phyloP scores from a whole-genome alignment of 1,140 invertebrate genomes.

The Medauroidea extradentata region DNA sequence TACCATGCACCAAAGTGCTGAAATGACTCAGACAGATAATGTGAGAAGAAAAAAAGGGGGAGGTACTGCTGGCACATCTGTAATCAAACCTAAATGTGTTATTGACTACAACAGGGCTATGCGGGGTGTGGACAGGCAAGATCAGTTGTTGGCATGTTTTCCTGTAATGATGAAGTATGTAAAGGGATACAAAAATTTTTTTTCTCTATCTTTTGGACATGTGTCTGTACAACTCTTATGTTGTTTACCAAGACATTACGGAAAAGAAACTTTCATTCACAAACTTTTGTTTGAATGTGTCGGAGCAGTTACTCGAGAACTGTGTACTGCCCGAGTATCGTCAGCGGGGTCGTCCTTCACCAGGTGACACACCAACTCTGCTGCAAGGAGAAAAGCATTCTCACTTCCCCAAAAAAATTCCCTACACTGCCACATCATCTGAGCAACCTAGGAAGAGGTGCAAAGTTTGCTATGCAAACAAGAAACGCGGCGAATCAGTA shows the following conservation, averaged over 20 bases:
- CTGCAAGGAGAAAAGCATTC: constrained; percentile 12
- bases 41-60: constrained; percentile 7
- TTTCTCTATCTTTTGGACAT: constrained; percentile 19
- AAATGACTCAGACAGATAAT: not conserved
- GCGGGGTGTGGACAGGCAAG: constrained; percentile 12
- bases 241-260: constrained; percentile 8
- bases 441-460: constrained; percentile 12
- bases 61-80: constrained; percentile 4
- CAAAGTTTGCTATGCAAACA: constrained; percentile 17
- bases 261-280: constrained; percentile 13
- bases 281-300: constrained; percentile 13
- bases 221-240: constrained; percentile 14
- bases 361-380: constrained; percentile 6
- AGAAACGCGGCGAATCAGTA: constrained; percentile 7
- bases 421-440: constrained; percentile 9
- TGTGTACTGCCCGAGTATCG: constrained; percentile 9
- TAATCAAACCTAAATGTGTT: constrained; percentile 16
- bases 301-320: constrained; percentile 13
- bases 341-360: constrained; percentile 6
- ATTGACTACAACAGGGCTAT: constrained; percentile 18
- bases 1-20: constrained; percentile 14
- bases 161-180: constrained; percentile 20
- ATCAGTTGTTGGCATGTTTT: constrained; percentile 13
- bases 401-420: constrained; percentile 15
- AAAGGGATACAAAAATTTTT: constrained; percentile 20